Base-by-base conservation (phyloP, 1,140 invertebrate genomes). In the Tetramorium parvispinum region DNA sequence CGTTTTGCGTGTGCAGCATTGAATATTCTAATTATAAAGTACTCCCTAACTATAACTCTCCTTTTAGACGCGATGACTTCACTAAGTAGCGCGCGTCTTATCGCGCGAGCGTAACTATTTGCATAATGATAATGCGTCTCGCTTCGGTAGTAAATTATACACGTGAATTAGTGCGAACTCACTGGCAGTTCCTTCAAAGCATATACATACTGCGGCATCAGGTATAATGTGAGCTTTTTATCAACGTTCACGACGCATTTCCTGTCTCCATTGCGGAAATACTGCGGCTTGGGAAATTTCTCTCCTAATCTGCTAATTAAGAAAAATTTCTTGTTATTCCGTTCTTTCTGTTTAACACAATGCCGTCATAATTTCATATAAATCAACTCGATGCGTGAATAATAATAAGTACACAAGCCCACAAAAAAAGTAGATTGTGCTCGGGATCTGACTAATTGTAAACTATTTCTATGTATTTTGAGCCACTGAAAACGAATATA, bases 81-180 rank as follows among this genome's bases (percentile, higher is more conserved):
- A 16, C 49, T 70, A 81, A 70, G 51, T 40, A 55, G 49, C 24
- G 70, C n/a, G 24, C 11, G 53, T 61, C 40, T 76, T 85, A 76
- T 85, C 70, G 55, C 70, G 55, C 55, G 43, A 75, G 18, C 13
- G 43, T 85, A 85, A 76, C 43, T 85, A 85, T 85, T 85, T 85
- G 70, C 71, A 75, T 76, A 61, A 75, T 76, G 81, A 76, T 85
- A 85, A 85, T 63, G 40, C 13, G 40, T 59, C n/a, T 27, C 24
- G 68, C 43, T 46, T 79, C 7, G 70, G 24, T n/a, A 40, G 18
- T 83, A 83, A 83, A 63, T 85, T 76, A 63, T 61, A 27, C n/a
- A 49, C 40, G 10, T 76, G 70, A 76, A 85, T 85, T 55, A 76
- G 40, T 85, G 73, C 21, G 16, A 70, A 27, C 49, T 40, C 10